phyloP scores from a whole-genome alignment of 2,113 vertebrate genomes.

The Lophura nycthemera region DNA sequence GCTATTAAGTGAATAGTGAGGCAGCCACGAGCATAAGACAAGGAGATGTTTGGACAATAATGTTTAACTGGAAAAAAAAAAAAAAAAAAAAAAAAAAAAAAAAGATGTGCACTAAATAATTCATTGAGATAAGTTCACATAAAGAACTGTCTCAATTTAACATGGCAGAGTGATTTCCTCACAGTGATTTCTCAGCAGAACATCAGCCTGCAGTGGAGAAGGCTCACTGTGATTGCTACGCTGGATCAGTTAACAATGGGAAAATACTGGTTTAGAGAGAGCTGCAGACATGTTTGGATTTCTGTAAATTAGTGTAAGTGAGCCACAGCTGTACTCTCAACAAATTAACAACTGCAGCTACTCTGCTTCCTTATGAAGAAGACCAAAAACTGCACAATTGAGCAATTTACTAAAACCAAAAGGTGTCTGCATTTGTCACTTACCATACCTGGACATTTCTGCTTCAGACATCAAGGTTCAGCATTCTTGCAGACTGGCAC shows the following conservation, averaged over 20 bases:
- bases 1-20: background rate
- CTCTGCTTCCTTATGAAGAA: background rate
- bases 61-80: background rate
- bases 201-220: background rate
- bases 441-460: background rate
- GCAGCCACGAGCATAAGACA: background rate
- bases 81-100: background rate
- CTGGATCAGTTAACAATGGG: background rate
- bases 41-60: background rate
- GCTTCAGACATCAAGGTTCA: background rate
- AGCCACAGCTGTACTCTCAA: background rate
- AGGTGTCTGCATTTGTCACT: background rate
- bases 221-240: fast-evolving
- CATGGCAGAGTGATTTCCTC: background rate
- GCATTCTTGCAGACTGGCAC: background rate
- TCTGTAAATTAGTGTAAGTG: background rate
- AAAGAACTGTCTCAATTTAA: background rate
- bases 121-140: background rate
- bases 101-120: background rate
- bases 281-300: background rate
- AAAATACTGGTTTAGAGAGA: background rate
- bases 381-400: background rate
- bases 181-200: background rate
- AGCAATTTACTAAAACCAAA: background rate
- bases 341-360: background rate